A percentile compares a stretch with the other conserved stretches of the same genome.
phyloP scores from a whole-genome alignment of 2,888 invertebrate genomes.

The Elegia similella region DNA sequence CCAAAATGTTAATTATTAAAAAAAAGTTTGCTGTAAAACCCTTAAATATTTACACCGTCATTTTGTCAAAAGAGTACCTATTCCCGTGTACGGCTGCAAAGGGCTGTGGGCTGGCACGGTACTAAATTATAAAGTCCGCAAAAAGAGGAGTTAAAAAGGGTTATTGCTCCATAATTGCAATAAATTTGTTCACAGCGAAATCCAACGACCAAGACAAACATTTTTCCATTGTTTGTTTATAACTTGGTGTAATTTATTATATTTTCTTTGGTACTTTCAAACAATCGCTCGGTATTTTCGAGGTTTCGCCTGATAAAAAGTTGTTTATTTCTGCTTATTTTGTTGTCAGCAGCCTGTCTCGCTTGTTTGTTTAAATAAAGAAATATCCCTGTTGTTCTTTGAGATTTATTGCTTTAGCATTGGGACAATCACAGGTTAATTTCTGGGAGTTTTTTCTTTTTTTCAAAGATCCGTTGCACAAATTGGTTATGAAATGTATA shows the following conservation, averaged over 20 bases:
- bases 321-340: constrained; percentile 9
- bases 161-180: constrained; percentile 29
- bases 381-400: constrained; percentile 5
- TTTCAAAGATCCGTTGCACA: background rate
- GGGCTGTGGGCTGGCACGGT: constrained; percentile 7
- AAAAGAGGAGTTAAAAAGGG: constrained; percentile 21
- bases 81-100: constrained; percentile 1
- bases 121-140: constrained; percentile 17
- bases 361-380: constrained; percentile 8
- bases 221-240: constrained; percentile 31
- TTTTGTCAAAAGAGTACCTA: constrained; percentile 5
- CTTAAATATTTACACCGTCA: background rate
- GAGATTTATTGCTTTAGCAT: background rate
- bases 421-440: background rate
- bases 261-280: constrained; percentile 18
- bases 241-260: constrained; percentile 31
- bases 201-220: constrained; percentile 27
- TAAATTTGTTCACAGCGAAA: constrained; percentile 30
- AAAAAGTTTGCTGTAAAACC: background rate
- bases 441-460: background rate
- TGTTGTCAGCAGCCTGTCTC: constrained; percentile 13
- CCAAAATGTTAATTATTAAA: background rate
- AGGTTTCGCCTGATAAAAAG: constrained; percentile 11
- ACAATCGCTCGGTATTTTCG: constrained; percentile 10
- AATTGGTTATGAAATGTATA: background rate